Evolutionary conservation across 1,140 invertebrate species (phyloP).

Genomic region (Heliconius melpomene): DNA sequence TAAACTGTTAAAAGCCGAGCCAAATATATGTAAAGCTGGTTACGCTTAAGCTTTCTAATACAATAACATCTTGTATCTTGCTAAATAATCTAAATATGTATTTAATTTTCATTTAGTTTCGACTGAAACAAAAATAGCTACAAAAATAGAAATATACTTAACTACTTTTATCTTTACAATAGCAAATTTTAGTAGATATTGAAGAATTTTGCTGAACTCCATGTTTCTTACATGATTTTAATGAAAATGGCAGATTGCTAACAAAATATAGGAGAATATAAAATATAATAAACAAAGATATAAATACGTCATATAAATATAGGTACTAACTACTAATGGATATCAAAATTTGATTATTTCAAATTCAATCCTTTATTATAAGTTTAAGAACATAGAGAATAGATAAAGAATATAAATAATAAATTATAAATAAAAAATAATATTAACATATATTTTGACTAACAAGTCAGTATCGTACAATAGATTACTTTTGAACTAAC

Average conservation of each 20-base stretch:
- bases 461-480: too few species aligned
- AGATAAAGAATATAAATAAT: too few species aligned
- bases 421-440: too few species aligned
- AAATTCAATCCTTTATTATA: too few species aligned
- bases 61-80: neutral
- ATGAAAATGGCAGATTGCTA: neutral
- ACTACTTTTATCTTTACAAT: slow-evolving; percentile 11
- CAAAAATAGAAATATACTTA: slow-evolving; percentile 31
- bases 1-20: neutral
- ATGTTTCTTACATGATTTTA: neutral
- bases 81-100: slow-evolving; percentile 22
- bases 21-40: neutral
- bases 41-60: slow-evolving; percentile 25
- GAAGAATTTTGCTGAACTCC: slow-evolving; percentile 18
- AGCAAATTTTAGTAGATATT: slow-evolving; percentile 5
- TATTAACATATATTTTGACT: too few species aligned
- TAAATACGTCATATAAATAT: too few species aligned
- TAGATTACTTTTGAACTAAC: neutral
- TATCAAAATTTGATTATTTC: too few species aligned
- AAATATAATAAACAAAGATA: neutral
- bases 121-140: slow-evolving; percentile 32
- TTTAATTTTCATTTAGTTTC: slow-evolving; percentile 26
- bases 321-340: too few species aligned
- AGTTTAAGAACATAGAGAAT: too few species aligned
- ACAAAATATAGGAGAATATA: neutral